Percentiles rank a stretch among this genome's conserved stretches.
Evolutionary conservation across 2,113 vertebrate species (phyloP).

Genomic region (Sisor rabdophorus): DNA sequence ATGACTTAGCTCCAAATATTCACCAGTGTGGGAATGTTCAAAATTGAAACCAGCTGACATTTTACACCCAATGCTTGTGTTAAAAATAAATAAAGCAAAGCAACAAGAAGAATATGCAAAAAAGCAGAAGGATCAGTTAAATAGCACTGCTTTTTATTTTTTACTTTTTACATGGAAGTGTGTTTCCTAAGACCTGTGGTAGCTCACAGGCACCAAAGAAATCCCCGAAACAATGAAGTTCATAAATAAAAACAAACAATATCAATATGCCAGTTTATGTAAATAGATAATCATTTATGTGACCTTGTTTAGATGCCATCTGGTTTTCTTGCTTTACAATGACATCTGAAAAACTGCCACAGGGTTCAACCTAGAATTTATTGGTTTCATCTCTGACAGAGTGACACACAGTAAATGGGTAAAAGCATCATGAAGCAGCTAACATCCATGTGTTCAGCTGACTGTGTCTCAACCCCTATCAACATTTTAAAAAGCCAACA

Average conservation of each 20-base stretch:
- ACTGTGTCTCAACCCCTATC: not conserved
- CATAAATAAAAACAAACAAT: not conserved
- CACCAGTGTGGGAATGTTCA: not conserved
- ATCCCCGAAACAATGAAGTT: not conserved
- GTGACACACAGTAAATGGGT: not conserved
- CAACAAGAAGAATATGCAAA: not conserved
- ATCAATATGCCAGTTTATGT: not conserved
- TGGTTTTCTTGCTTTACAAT: not conserved
- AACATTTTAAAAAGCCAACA: not conserved
- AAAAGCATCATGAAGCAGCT: not conserved
- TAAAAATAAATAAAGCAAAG: not conserved
- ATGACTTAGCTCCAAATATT: conserved; percentile 19
- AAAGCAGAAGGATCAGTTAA: conserved; percentile 20
- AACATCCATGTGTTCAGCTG: not conserved
- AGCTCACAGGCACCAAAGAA: not conserved
- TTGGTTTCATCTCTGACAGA: not conserved
- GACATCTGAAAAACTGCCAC: not conserved
- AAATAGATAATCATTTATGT: not conserved
- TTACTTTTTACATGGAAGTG: not conserved
- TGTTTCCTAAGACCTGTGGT: not conserved
- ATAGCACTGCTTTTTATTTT: not conserved
- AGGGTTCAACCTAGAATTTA: not conserved
- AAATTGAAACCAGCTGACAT: conserved; percentile 18
- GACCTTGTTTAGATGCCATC: not conserved
- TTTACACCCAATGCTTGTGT: conserved; percentile 1